Base-by-base conservation (phyloP, 1,140 invertebrate genomes). In the Drosophila murphyi region DNA sequence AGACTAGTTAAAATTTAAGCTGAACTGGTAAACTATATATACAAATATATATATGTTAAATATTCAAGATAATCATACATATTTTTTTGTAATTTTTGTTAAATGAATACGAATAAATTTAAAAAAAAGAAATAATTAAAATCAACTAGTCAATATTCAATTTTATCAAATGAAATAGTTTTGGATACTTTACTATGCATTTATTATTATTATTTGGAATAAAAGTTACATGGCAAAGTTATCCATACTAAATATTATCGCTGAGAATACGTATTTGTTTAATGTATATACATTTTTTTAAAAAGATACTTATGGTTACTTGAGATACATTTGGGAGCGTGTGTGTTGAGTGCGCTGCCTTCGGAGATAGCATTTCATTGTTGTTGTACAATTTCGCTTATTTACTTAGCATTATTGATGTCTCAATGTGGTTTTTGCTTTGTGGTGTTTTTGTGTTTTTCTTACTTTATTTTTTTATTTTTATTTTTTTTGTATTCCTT, bases 321-420 rank as follows among this genome's bases (percentile, higher is more conserved):
- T 67, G 52, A 67, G 43, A 48, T 47, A 67, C 54, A 48, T 64
- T 67, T 35, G 35, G 39, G 37, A 50, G 47, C 51, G 20, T 1
- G 45, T 12, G 31, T 37, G 59, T 41, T 63, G 29, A 54, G 34
- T 68, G 10, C 32, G 31, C 28, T 57, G 12, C 52, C 54, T 50
- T 56, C 35, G 32, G 28, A 67, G 63, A 67, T 67, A 67, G n/a
- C 54, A 50, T 59, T 68, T 32, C 37, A 32, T 61, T 20, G 20
- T 48, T 69, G 57, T 45, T 54, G 45, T 37, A 59, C 56, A 59
- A 59, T 68, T 68, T 62, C 57, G 35, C 50, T 39, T 70, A 70
- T 70, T 70, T 70, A 70, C 68, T 62, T 70, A 70, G 35, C 68
- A 63, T 70, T 70, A 70, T 70, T 70, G 61, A 69, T 68, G 52